These are phyloP conservation scores for Eufriesea mexicana DNA, from an alignment of 1,140 invertebrate genomes.

Conservation along the genomic window DNA sequence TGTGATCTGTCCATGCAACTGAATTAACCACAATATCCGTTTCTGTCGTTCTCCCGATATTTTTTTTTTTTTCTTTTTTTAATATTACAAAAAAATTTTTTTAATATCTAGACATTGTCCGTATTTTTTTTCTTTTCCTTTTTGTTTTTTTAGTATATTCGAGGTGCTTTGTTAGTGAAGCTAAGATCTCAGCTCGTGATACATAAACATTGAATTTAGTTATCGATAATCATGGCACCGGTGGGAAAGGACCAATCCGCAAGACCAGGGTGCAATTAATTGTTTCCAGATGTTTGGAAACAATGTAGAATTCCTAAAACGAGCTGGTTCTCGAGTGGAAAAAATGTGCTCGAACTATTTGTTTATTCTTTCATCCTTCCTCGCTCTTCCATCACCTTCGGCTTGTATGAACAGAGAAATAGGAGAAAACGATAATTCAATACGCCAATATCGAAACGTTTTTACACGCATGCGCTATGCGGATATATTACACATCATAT, in stretches of 20 bases:
- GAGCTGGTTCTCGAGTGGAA: conserved; percentile 53
- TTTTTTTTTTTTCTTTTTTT: neutral
- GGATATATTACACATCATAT: neutral
- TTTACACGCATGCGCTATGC: too few species aligned
- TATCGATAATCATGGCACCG: conserved; percentile 35
- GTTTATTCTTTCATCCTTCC: neutral
- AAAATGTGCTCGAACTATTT: conserved; percentile 28
- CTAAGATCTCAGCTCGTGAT: conserved; percentile 62
- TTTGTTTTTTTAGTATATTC: conserved; percentile 57
- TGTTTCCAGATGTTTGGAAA: conserved; percentile 43
- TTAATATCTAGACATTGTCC: neutral
- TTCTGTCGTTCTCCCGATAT: conserved; percentile 12
- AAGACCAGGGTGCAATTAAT: conserved; percentile 37
- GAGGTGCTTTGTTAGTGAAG: conserved; percentile 57
- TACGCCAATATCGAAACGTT: neutral
- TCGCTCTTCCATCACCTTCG: conserved; percentile 3
- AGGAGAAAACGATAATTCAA: neutral
- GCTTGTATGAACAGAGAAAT: neutral
- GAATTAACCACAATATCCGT: conserved; percentile 15
- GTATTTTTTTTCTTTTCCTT: too few species aligned
- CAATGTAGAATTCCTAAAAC: conserved; percentile 50
- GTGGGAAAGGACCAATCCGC: conserved; percentile 62
- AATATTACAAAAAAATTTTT: neutral
- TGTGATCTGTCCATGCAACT: conserved; percentile 29
- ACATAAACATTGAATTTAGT: conserved; percentile 45